Conservation (phyloP, 2,797 vertebrate species). For the Meda fulgida region DNA sequence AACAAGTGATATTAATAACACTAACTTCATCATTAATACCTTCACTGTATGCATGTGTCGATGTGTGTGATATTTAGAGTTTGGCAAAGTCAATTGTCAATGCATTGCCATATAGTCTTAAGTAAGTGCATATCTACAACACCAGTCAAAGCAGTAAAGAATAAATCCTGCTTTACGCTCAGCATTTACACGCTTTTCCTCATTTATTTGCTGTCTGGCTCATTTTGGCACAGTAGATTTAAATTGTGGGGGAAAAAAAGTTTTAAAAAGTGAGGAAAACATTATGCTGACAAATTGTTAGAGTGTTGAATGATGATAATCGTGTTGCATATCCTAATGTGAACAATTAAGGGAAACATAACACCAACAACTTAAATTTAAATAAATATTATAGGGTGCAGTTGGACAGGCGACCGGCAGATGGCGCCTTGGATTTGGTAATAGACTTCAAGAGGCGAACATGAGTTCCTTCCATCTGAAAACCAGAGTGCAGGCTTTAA, state of each 20-base stretch:
- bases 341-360: background rate
- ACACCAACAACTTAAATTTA: background rate
- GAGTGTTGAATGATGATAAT: background rate
- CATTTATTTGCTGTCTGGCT: background rate
- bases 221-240: background rate
- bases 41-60: background rate
- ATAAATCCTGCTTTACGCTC: background rate
- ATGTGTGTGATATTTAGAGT: background rate
- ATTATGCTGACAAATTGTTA: background rate
- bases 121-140: background rate
- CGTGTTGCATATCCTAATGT: background rate
- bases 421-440: conserved; percentile 16
- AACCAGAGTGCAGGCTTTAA: background rate
- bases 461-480: no score
- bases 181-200: background rate
- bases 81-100: background rate
- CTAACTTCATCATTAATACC: background rate
- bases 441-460: background rate
- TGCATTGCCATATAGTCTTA: background rate
- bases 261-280: background rate
- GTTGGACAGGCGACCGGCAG: background rate
- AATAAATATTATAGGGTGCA: background rate
- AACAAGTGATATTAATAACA: background rate
- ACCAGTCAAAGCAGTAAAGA: background rate
- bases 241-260: background rate